phyloP scores from a whole-genome alignment of 2,888 invertebrate species.

The Stenotaenia linearis region DNA sequence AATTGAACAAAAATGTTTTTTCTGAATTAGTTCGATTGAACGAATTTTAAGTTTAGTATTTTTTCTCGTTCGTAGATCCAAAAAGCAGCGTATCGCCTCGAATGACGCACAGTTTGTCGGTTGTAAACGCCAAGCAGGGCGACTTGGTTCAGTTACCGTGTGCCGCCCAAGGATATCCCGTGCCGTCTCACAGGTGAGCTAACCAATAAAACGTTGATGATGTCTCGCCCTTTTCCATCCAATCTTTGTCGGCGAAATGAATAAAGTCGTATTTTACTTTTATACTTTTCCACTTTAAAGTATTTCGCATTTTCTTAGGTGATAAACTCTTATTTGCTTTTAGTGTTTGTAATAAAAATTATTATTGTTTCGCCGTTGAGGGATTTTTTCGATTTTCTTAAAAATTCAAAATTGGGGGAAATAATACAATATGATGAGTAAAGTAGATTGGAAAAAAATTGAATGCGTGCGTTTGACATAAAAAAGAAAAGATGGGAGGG shows the following conservation, averaged over 20 bases:
- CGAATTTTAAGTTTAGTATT: not conserved
- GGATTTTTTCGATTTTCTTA: not conserved
- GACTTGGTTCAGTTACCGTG: constrained; percentile 28
- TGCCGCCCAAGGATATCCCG: constrained; percentile 26
- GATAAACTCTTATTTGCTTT: not conserved
- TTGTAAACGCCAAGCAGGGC: constrained; percentile 21
- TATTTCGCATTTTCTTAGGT: not conserved
- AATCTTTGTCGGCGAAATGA: not conserved
- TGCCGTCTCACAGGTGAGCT: constrained; percentile 27
- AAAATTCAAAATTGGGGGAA: not conserved
- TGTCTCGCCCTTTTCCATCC: constrained; percentile 3
- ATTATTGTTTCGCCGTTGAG: not conserved
- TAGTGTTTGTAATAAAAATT: not conserved
- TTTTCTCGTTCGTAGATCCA: no score
- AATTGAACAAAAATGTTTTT: not conserved
- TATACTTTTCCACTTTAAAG: not conserved
- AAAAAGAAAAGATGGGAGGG: not conserved
- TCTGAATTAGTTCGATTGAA: not conserved
- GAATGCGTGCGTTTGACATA: not conserved
- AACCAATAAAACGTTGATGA: not conserved
- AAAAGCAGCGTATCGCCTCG: constrained; percentile 31
- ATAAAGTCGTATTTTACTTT: not conserved
- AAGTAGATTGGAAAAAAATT: not conserved
- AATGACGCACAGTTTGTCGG: constrained; percentile 27
- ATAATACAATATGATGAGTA: no score